Evolutionary conservation across 1,140 invertebrate species (phyloP).

Genomic region (Bombus vancouverensis): DNA sequence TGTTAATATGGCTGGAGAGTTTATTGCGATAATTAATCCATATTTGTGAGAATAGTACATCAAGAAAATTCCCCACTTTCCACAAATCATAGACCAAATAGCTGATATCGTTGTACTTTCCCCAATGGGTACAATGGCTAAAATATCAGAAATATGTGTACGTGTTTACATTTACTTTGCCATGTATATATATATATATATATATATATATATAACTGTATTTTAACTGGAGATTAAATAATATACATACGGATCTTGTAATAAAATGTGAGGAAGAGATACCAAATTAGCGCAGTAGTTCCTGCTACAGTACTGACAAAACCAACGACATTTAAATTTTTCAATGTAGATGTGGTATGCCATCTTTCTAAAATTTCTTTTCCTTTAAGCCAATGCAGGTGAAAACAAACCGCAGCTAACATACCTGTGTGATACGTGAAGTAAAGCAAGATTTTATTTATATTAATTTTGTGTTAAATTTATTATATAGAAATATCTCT

Average conservation of each 20-base stretch:
- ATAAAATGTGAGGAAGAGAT: constrained; percentile 68
- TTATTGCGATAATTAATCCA: constrained; percentile 52
- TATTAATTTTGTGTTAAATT: background rate
- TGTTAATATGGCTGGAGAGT: constrained; percentile 50
- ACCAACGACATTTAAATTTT: constrained; percentile 56
- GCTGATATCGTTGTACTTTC: constrained; percentile 61
- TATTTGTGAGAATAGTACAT: constrained; percentile 64
- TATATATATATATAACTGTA: background rate
- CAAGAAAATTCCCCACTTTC: constrained; percentile 63
- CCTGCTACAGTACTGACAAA: constrained; percentile 60
- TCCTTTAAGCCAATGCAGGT: constrained; percentile 63
- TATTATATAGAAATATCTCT: background rate
- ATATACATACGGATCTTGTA: constrained; percentile 65
- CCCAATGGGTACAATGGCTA: constrained; percentile 58
- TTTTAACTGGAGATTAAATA: background rate
- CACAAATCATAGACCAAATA: constrained; percentile 62
- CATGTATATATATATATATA: background rate
- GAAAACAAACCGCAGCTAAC: constrained; percentile 63
- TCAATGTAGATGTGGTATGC: constrained; percentile 59
- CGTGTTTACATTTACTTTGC: background rate
- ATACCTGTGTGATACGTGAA: constrained; percentile 33
- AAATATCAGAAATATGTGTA: constrained; percentile 10
- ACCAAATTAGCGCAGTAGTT: constrained; percentile 61
- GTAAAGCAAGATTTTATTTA: background rate
- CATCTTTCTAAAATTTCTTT: constrained; percentile 62